Evolutionary conservation across 2,113 vertebrate species (phyloP).

Genomic region (Oxyruncus cristatus): DNA sequence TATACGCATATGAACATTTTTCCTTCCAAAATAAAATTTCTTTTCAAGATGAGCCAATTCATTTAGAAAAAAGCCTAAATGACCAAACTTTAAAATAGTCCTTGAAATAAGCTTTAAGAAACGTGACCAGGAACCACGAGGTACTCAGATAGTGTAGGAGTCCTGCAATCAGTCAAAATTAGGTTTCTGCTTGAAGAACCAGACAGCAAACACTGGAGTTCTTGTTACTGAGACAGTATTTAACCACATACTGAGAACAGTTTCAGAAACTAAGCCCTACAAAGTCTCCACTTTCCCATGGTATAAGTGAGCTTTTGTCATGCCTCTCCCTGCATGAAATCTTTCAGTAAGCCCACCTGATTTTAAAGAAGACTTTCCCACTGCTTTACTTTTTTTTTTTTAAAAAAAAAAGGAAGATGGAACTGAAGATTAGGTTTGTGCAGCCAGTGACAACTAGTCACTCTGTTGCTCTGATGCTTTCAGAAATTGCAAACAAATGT

Average conservation of each 20-base stretch:
- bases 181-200: background rate
- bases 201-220: background rate
- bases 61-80: background rate
- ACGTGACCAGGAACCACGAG: background rate
- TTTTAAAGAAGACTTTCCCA: constrained; percentile 13
- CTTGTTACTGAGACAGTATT: background rate
- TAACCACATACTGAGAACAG: background rate
- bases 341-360: constrained; percentile 10
- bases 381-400: background rate
- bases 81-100: background rate
- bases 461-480: constrained; percentile 3
- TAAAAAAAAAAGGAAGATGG: background rate
- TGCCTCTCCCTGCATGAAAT: background rate
- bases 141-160: background rate
- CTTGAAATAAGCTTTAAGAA: background rate
- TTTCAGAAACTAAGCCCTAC: background rate
- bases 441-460: background rate
- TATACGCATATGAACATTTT: background rate
- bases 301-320: background rate
- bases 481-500: background rate
- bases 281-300: background rate
- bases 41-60: background rate
- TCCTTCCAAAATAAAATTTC: background rate
- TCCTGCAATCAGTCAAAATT: accelerated
- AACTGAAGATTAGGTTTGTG: background rate